phyloP scores from a whole-genome alignment of 2,797 vertebrate species.

The Thamnophis elegans region DNA sequence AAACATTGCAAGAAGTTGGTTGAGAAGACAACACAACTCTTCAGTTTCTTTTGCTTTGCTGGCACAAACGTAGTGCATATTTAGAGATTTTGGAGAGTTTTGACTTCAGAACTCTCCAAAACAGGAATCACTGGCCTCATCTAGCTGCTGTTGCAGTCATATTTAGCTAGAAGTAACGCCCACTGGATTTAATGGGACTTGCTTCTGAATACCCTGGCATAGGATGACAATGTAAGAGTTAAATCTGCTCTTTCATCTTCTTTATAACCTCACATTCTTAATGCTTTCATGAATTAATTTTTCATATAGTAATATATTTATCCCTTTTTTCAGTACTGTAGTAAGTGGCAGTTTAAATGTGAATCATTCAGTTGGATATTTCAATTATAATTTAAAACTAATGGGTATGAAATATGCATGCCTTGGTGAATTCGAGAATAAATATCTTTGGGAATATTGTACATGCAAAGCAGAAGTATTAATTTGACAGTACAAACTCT shows the following conservation, averaged over 20 bases:
- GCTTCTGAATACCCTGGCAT: not conserved
- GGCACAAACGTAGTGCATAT: not conserved
- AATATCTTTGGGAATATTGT: conserved; percentile 40
- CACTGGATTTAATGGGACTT: not conserved
- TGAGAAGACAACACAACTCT: not conserved
- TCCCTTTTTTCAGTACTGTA: conserved; percentile 27
- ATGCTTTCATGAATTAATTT: conserved; percentile 50
- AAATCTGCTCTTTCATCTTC: conserved; percentile 38
- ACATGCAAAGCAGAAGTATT: conserved; percentile 39
- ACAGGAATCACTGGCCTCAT: not conserved
- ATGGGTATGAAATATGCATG: conserved; percentile 50
- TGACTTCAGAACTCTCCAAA: not conserved
- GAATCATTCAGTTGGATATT: conserved; percentile 53
- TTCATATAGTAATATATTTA: conserved; percentile 47
- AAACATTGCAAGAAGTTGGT: not conserved
- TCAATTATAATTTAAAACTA: conserved; percentile 54
- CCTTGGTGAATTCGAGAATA: conserved; percentile 45
- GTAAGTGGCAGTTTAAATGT: conserved; percentile 49
- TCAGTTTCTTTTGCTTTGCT: not conserved
- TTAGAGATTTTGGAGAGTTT: not conserved
- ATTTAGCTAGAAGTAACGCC: not conserved
- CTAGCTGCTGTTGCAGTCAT: not conserved
- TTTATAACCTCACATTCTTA: conserved; percentile 27
- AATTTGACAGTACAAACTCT: conserved; percentile 50
- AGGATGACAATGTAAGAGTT: conserved; percentile 13